Conservation (phyloP, 2,113 vertebrate genomes). For the Dasypus novemcinctus region DNA sequence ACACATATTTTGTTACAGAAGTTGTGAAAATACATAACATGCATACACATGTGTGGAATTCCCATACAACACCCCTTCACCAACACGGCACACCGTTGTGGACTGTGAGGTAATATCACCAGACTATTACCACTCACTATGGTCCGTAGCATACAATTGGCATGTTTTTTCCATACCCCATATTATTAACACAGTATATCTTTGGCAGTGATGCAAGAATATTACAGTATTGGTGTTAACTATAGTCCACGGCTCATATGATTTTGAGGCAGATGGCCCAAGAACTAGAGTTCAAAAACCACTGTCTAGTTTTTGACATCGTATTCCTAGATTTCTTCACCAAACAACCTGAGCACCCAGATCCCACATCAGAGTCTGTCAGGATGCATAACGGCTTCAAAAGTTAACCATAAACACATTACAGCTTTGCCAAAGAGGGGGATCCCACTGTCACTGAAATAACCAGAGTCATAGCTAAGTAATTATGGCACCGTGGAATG, state of each 20-base stretch:
- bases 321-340: not conserved
- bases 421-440: not conserved
- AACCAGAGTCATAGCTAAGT: not conserved
- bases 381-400: not conserved
- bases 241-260: not conserved
- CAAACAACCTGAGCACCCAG: not conserved
- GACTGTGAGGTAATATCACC: too few species aligned
- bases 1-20: too few species aligned
- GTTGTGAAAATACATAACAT: too few species aligned
- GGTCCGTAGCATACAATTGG: too few species aligned
- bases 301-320: not conserved
- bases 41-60: too few species aligned
- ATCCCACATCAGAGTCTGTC: not conserved
- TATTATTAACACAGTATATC: too few species aligned
- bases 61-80: too few species aligned
- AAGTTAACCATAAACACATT: not conserved
- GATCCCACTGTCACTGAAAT: not conserved
- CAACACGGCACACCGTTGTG: too few species aligned
- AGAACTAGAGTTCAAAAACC: not conserved
- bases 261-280: not conserved
- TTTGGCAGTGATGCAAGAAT: too few species aligned
- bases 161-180: too few species aligned
- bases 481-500: not conserved
- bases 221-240: too few species aligned
- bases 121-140: too few species aligned